Conservation (phyloP, 2,113 vertebrate genomes). For the Collichthys lucidus region DNA sequence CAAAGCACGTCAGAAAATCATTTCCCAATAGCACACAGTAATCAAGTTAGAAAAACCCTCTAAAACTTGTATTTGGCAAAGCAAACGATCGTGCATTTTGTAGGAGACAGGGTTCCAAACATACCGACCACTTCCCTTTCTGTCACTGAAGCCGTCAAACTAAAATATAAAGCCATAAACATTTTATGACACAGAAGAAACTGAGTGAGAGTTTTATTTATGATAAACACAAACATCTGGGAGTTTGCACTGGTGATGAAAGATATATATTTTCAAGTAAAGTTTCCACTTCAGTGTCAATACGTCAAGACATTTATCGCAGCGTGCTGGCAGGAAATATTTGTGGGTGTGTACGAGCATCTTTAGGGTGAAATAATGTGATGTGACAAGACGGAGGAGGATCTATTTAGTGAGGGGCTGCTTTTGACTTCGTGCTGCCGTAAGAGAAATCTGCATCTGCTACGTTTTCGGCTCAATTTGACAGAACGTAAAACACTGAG, state of each 20-base stretch:
- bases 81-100: neutral
- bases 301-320: neutral
- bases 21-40: too few species aligned
- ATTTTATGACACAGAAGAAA: neutral
- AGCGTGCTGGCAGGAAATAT: neutral
- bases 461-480: neutral
- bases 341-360: constrained; percentile 7
- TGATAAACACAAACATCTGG: neutral
- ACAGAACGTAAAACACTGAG: constrained; percentile 12
- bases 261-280: neutral
- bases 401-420: neutral
- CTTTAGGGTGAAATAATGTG: neutral
- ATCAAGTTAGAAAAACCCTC: too few species aligned
- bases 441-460: neutral
- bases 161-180: neutral
- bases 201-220: neutral
- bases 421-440: neutral
- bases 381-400: neutral
- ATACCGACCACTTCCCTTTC: neutral
- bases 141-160: neutral
- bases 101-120: neutral
- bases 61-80: too few species aligned
- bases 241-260: neutral
- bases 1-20: too few species aligned
- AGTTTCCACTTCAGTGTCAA: neutral